Percentiles rank a stretch among this genome's conserved stretches.
These are phyloP conservation scores for Agrotis clavis DNA, from an alignment of 2,888 invertebrate genomes.

Conservation along the genomic window DNA sequence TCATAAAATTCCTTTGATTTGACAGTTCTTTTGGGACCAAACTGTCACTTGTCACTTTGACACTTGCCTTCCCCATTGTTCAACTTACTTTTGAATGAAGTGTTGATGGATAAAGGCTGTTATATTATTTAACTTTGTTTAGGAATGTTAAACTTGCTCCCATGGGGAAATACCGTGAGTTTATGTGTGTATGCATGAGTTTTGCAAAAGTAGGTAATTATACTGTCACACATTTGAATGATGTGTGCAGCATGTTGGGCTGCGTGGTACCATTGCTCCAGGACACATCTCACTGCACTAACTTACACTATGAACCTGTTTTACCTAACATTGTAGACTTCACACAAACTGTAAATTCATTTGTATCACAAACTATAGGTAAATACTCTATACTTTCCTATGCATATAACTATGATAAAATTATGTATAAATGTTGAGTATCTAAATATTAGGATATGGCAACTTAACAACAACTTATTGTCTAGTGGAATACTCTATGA, in stretches of 20 bases:
- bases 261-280: neutral
- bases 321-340: constrained; percentile 80
- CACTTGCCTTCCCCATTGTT: too few relatives aligned
- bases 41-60: too few relatives aligned
- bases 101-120: neutral
- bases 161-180: too few relatives aligned
- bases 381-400: constrained; percentile 86
- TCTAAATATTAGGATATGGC: constrained; percentile 90
- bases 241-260: neutral
- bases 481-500: constrained; percentile 87
- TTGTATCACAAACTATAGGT: constrained; percentile 90
- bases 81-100: neutral
- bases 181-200: neutral
- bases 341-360: constrained; percentile 90
- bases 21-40: too few relatives aligned
- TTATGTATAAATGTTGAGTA: constrained; percentile 88
- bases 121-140: constrained; percentile 3
- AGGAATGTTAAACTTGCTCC: constrained; percentile 30
- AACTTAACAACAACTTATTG: constrained; percentile 90
- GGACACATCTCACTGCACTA: constrained; percentile 16
- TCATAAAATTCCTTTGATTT: too few relatives aligned
- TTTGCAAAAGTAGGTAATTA: constrained; percentile 2
- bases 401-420: constrained; percentile 78
- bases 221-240: too few relatives aligned
- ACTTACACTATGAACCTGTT: constrained; percentile 69